Base-by-base conservation (phyloP, 2,888 invertebrate genomes). In the Parnassius glacialis region DNA sequence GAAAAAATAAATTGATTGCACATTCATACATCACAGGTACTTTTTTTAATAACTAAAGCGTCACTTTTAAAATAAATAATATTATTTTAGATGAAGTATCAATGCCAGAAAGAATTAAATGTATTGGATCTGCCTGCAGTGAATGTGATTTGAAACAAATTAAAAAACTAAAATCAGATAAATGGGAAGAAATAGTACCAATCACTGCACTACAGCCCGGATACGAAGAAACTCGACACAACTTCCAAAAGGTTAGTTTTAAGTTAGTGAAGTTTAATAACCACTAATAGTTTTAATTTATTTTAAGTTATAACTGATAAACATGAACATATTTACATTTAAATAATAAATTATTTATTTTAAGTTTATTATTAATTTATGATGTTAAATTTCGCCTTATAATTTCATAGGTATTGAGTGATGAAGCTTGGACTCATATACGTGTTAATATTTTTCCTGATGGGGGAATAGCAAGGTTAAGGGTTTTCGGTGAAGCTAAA, bases 401-500 rank as follows among this genome's bases (percentile, higher is more conserved):
- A 10, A 3, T 55, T 61, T 69, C 65, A 10, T 65, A 90, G 85
- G 87, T 93, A 1, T 69, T 90, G 0, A 90, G 86, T 60, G 88
- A 90, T 53, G 89, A 92, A 57, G 78, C 84, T 0, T 94, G 89
- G 84, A 94, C 93, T 0, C 93, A 94, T 69, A 79, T 94, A 7
- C 85, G 94, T 5, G 79, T 94, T 7, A 94, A 94, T 71, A 92
- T 94, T 12, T 94, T 85, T 72, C 94, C 94, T 0, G 94, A 94
- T 68, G 94, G 94, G 13, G 94, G 94, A 2, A 92, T 94, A 5
- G 94, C 94, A 0, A 84, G 94, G 50, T 80, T 94, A 0, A 80
- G 93, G 47, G 92, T 94, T 1, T 94, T 85, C 66, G 94, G 94
- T 0, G 87, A 92, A 67, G 92, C 92, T 0, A 81, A 76, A 53